Evolutionary conservation across 2,113 vertebrate genomes (phyloP).

Genomic region (Ceyx cyanopectus): DNA sequence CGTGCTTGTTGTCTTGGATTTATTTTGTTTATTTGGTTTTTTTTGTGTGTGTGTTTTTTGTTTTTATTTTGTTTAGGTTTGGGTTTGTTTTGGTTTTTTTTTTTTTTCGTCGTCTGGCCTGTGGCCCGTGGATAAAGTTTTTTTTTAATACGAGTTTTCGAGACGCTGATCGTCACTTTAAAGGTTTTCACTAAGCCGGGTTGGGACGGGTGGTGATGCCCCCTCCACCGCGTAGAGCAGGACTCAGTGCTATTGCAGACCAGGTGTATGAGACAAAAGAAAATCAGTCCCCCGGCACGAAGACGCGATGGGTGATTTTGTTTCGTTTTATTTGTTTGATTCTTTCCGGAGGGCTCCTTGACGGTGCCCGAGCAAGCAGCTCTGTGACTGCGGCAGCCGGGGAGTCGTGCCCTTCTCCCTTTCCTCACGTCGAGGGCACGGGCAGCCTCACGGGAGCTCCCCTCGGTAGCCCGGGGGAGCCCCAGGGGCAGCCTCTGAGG

Average conservation of each 20-base stretch:
- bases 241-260: not conserved
- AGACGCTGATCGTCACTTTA: not conserved
- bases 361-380: not conserved
- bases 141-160: not conserved
- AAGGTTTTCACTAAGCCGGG: not conserved
- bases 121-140: not conserved
- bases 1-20: too few species aligned
- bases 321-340: not conserved
- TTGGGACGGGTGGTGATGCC: not conserved
- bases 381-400: not conserved
- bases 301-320: rapidly evolving
- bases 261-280: rapidly evolving
- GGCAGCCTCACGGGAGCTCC: not conserved
- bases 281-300: not conserved
- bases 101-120: not conserved
- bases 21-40: not conserved
- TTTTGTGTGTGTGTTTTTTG: too few species aligned
- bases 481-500: not conserved
- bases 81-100: too few species aligned
- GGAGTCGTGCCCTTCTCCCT: rapidly evolving
- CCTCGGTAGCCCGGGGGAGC: too few species aligned
- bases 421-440: not conserved
- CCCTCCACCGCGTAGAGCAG: not conserved
- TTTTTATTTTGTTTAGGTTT: not conserved
- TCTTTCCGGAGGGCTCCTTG: not conserved